A percentile compares a stretch with the other conserved stretches of the same genome.
These are phyloP conservation scores for Eupsilia transversa DNA, from an alignment of 2,888 invertebrate species.

Conservation along the genomic window DNA sequence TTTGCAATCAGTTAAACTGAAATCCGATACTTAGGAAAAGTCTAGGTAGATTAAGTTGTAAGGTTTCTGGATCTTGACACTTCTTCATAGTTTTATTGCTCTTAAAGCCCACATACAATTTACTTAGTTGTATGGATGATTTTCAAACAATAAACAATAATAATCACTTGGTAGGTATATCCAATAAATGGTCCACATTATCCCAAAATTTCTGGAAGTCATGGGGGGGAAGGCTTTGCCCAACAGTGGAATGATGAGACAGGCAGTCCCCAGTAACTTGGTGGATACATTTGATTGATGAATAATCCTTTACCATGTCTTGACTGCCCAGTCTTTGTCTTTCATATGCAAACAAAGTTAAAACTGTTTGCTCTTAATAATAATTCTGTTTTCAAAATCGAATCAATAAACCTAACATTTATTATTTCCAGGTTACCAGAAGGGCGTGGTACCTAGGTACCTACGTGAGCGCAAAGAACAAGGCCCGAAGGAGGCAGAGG, in stretches of 20 bases:
- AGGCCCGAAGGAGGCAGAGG: conserved; percentile 87
- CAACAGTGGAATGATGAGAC: not conserved
- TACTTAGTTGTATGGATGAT: not conserved
- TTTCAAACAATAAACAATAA: not conserved
- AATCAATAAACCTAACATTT: not conserved
- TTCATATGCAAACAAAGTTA: not conserved
- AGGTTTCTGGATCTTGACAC: not conserved
- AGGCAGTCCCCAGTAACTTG: not conserved
- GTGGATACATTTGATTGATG: not conserved
- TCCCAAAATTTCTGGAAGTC: not conserved
- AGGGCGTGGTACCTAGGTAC: conserved; percentile 92
- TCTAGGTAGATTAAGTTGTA: not conserved
- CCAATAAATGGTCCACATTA: not conserved
- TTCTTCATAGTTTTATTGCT: conserved; percentile 2
- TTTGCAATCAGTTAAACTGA: not conserved
- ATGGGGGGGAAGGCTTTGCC: not conserved
- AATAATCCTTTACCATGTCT: not conserved
- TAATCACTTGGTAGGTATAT: not conserved
- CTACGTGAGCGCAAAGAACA: conserved; percentile 92
- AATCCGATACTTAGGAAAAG: not conserved
- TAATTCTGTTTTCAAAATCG: not conserved
- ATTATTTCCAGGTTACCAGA: conserved; percentile 88
- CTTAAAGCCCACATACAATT: not conserved
- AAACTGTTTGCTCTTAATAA: not conserved
- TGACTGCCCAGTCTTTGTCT: not conserved